Conservation (phyloP, 2,888 invertebrate species). For the Gasteruption jaculator region DNA sequence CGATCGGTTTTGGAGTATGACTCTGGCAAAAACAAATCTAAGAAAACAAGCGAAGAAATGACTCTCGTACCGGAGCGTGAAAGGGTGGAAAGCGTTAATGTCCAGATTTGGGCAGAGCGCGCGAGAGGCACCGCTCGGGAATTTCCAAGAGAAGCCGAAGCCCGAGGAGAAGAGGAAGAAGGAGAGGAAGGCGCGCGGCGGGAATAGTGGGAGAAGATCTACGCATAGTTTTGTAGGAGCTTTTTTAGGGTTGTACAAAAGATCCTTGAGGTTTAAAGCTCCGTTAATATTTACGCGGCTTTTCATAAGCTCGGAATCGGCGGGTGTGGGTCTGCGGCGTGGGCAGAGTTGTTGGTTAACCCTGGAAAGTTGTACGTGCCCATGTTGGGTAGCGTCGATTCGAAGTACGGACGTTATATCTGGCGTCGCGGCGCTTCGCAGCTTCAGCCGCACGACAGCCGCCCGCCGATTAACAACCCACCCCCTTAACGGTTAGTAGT, state of each 20-base stretch:
- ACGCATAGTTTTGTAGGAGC: slow-evolving; percentile 6
- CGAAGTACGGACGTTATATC: slow-evolving; percentile 46
- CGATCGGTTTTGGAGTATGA: too few species aligned
- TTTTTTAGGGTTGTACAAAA: slow-evolving; percentile 24
- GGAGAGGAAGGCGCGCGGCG: background rate
- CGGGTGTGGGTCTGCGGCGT: slow-evolving; percentile 37
- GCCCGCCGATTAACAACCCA: slow-evolving; percentile 42
- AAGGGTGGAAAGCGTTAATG: too few species aligned
- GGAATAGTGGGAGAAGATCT: slow-evolving; percentile 5
- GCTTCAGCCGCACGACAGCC: slow-evolving; percentile 46
- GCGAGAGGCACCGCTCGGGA: background rate
- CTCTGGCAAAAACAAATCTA: too few species aligned
- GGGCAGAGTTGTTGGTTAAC: slow-evolving; percentile 45
- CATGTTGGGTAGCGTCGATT: slow-evolving; percentile 46
- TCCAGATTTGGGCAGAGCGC: slow-evolving; percentile 15
- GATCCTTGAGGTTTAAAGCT: too few species aligned
- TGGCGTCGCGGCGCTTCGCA: slow-evolving; percentile 42
- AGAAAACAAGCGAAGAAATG: too few species aligned
- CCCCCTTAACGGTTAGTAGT: slow-evolving; percentile 44
- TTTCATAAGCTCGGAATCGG: slow-evolving; percentile 1
- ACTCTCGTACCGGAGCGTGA: too few species aligned
- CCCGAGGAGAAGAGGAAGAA: slow-evolving; percentile 5
- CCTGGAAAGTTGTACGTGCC: slow-evolving; percentile 47
- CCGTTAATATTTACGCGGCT: too few species aligned
- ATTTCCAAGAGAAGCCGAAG: slow-evolving; percentile 15